Evolutionary conservation across 2,113 vertebrate genomes (phyloP), one percentile per base, ranked within the genome.

Genomic region (Burhinus bistriatus): DNA sequence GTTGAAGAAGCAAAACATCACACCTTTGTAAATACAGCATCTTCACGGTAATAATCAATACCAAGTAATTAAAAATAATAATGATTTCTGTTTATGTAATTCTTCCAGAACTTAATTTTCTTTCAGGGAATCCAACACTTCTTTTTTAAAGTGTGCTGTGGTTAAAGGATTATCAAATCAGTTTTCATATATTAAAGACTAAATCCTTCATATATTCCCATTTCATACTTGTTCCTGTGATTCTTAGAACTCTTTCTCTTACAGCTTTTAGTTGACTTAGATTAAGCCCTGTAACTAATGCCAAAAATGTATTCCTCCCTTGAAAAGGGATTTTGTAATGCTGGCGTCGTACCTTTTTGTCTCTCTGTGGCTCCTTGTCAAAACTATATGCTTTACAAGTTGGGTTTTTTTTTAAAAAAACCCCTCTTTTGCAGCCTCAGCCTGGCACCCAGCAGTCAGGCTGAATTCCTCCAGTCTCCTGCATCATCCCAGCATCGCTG

Each of bases 251-350:
- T 81, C 81, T 65, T 71, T 62, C 66, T 89, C 58, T 88, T 71
- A 44, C 73, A 83, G 51, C 64, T 89, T 90, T 94, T 36, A 45
- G 58, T 70, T 90, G 87, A 76, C 93, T 87, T 62, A 70, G 80
- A 90, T 92, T 87, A 89, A 96, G 57, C 89, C 71, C 69, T 70
- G 42, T 68, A 91, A 80, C 55, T 66, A 95, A 96, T 72, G n/a
- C 81, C 87, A 83, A 69, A 78, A 83, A 58, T 45, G 6, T 80
- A 94, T 78, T 91, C 88, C 91, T 95, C 64, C 89, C 87, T 89
- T 81, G 52, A 69, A 82, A 82, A 76, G 71, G 83, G 84, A 81
- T 77, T 94, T 70, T 83, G 62, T 69, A 71, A 13, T 45, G 69
- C 87, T 95, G 76, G 77, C 83, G 45, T 58, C 21, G 5, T 83